Evolutionary conservation across 2,888 invertebrate genomes (phyloP), one percentile per base, ranked within the genome.

Genomic region (Dichetophora obliterata): DNA sequence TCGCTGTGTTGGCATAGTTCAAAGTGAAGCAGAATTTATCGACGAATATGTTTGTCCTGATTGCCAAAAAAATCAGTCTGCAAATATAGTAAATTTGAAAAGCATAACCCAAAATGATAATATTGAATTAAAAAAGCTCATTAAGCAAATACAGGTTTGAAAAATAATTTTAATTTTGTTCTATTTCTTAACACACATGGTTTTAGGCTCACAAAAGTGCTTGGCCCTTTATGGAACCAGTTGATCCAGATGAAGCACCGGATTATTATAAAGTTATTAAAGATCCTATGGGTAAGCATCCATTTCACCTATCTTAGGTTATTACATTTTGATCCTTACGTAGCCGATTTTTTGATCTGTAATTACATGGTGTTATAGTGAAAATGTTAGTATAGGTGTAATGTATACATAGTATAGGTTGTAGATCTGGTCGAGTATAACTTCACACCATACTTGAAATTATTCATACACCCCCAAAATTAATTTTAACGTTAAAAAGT

Each of bases 181-280:
- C 34, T 19, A 34, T 34, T n/a, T 37, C 6, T 37, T 71, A 19
- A 34, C 8, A 43, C 8, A 59, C 43, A 37, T 31, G 27, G 31
- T 27, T 68, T n/a, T 76, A 98, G 94, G 91, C 93, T 80, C 97
- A 98, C 91, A 98, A 98, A 91, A 97, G 95, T 91, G 96, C 98
- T 22, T 98, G 98, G 97, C 98, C 98, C 24, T 99, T 99, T 90
- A 94, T 98, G 93, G 96, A 98, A 91, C 97, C 98, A 37, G 98
- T 99, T 9, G 97, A 98, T 90, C 96, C 96, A 37, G 94, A 94
- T 84, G 97, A 98, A 91, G 98, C 97, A 71, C 98, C 98, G 9
- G 97, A 98, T 89, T 99, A 99, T 90, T 98, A 98, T 88, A 95
- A 95, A 92, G 95, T 97, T 78, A 97, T 97, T 79, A 97, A 96